Base-by-base conservation (phyloP, 2,888 invertebrate species). In the Himalopsyche anomala region DNA sequence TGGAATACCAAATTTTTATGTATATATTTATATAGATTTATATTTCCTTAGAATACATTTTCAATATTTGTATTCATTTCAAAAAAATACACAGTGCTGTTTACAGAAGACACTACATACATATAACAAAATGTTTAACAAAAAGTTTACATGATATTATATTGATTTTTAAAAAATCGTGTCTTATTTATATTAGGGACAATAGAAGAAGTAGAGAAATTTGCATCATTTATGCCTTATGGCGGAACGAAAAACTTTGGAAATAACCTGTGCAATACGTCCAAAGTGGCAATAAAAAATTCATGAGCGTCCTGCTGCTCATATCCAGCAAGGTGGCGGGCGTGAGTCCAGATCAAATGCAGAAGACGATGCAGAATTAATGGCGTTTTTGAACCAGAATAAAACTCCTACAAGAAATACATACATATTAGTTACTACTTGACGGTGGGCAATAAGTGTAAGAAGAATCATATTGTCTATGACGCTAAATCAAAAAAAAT, bases 231-330 rank as follows among this genome's bases (percentile, higher is more conserved):
- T 74, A 28, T 74, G 12, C n/a, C 82, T 9, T 69, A 28, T 3
- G 11, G 45, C 82, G 83, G 8, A 83, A 83, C 19, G 19, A 62
- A 40, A 83, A 17, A 40, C 51, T 15, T 88, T 51, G 74, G 36
- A 74, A 74, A 74, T 36, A 36, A 93, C 91, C 97, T 94, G 91
- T 99, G 99, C 87, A 99, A 92, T 12, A 99, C 96, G 90, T 99
- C 97, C 81, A 99, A 94, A 0, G 98, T 97, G 56, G 99, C 98
- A 89, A 99, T 98, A 91, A 99, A 98, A 93, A 99, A 99, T 93
- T 99, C 99, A 91, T 99, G 99, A 40, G 99, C 99, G 91, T 99
- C 99, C 91, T 99, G 99, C 91, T 99, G 99, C 91, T 98, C 98
- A 91, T 98, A 98, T 83, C 98, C 98, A 45, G 98, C 98, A 89